Conservation (phyloP, 2,888 invertebrate genomes). For the Perizoma affinitatum region DNA sequence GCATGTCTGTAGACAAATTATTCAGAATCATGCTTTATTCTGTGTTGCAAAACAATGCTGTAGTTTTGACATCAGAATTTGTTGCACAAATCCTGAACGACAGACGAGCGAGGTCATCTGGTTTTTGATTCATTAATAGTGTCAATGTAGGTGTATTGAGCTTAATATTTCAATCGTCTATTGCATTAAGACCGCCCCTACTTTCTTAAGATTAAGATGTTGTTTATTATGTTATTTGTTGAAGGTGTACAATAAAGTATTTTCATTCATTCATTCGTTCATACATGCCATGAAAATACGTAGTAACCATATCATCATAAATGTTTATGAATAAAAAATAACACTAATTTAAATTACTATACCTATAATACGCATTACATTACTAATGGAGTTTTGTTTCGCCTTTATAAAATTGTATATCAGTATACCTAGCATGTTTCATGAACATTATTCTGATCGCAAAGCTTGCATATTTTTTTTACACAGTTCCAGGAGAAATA, state of each 20-base stretch:
- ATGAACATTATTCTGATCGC: too few relatives aligned
- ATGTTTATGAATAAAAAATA: not conserved
- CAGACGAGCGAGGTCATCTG: slow-evolving; percentile 59
- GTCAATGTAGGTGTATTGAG: slow-evolving; percentile 43
- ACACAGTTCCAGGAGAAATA: slow-evolving; percentile 28
- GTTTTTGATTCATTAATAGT: slow-evolving; percentile 48
- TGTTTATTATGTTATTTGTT: too few relatives aligned
- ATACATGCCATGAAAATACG: too few relatives aligned
- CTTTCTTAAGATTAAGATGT: too few relatives aligned
- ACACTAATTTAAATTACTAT: slow-evolving; percentile 9
- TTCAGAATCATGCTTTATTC: slow-evolving; percentile 48
- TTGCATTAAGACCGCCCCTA: slow-evolving; percentile 25
- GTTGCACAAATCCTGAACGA: slow-evolving; percentile 61
- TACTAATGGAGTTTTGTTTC: slow-evolving; percentile 3
- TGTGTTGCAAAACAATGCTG: slow-evolving; percentile 55
- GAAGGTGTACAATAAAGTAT: too few relatives aligned
- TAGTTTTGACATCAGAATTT: slow-evolving; percentile 57
- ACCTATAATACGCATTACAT: not conserved
- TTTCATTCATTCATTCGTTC: too few relatives aligned
- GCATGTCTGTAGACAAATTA: slow-evolving; percentile 34
- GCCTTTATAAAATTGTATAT: too few relatives aligned
- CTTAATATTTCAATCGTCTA: too few relatives aligned
- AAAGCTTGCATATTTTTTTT: too few relatives aligned
- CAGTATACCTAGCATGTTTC: too few relatives aligned
- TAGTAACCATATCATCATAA: not conserved